These are phyloP conservation scores for Lophius americanus DNA, from an alignment of 2,797 vertebrate genomes.

Conservation along the genomic window DNA sequence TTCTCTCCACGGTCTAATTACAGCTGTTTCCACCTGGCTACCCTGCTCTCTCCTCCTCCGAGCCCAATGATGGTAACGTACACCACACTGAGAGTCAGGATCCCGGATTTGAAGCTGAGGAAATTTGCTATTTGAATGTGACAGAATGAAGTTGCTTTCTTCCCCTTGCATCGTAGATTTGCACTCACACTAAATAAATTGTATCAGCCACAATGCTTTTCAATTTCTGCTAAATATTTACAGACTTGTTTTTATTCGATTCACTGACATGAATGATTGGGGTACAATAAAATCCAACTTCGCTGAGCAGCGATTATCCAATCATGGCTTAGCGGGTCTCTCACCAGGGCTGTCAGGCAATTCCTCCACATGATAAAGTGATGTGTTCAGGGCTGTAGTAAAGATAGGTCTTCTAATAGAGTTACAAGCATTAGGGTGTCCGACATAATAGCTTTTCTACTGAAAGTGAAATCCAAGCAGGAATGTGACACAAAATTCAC, in stretches of 20 bases:
- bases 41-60: slow-evolving; percentile 48
- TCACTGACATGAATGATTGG: slow-evolving; percentile 17
- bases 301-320: background rate
- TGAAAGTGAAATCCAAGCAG: too few relatives aligned
- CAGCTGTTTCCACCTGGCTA: slow-evolving; percentile 69
- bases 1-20: slow-evolving; percentile 69
- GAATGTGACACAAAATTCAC: too few relatives aligned
- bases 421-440: background rate
- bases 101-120: slow-evolving; percentile 17
- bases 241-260: slow-evolving; percentile 3
- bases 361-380: background rate
- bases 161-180: background rate
- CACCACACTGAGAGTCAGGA: slow-evolving; percentile 17
- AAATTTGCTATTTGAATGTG: slow-evolving; percentile 18
- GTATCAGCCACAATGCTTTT: slow-evolving; percentile 11
- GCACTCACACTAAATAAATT: background rate
- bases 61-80: slow-evolving; percentile 28
- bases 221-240: slow-evolving; percentile 11
- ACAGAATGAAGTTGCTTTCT: background rate
- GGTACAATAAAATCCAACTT: background rate
- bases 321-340: background rate
- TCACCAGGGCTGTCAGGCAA: background rate
- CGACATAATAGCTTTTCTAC: too few relatives aligned
- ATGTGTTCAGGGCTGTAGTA: background rate
- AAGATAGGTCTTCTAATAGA: background rate